Conservation (phyloP, 2,888 invertebrate genomes). For the Erynnis tages region DNA sequence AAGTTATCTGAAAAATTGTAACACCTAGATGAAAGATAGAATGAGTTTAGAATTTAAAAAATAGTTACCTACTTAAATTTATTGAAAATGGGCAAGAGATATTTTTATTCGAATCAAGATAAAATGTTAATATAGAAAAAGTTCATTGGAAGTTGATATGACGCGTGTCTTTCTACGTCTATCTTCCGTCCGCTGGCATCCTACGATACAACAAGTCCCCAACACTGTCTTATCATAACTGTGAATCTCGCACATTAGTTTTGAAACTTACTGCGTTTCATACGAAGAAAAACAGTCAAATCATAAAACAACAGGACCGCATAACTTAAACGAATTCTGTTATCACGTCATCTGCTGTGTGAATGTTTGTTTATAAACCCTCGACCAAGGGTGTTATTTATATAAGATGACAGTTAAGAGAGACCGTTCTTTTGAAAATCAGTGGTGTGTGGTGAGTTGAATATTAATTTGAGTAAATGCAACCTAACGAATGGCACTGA, state of each 20-base stretch:
- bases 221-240: conserved; percentile 43
- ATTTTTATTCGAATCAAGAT: too few relatives aligned
- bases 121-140: too few relatives aligned
- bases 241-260: conserved; percentile 58
- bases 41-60: too few relatives aligned
- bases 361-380: conserved; percentile 43
- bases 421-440: conserved; percentile 1
- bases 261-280: conserved; percentile 40
- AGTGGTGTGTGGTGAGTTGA: conserved; percentile 1
- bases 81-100: too few relatives aligned
- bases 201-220: conserved; percentile 27
- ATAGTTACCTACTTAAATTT: too few relatives aligned
- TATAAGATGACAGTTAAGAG: conserved; percentile 33
- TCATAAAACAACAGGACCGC: conserved; percentile 46
- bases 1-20: too few relatives aligned
- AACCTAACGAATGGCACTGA: neutral
- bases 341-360: conserved; percentile 51
- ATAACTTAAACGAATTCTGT: conserved; percentile 39
- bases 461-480: neutral
- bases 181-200: too few relatives aligned
- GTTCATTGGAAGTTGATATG: too few relatives aligned
- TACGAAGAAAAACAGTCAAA: conserved; percentile 40
- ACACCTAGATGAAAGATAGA: too few relatives aligned
- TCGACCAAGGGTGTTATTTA: too few relatives aligned
- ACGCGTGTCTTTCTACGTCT: too few relatives aligned